Base-by-base conservation (phyloP, 1,140 invertebrate species). In the Cydia splendana region DNA sequence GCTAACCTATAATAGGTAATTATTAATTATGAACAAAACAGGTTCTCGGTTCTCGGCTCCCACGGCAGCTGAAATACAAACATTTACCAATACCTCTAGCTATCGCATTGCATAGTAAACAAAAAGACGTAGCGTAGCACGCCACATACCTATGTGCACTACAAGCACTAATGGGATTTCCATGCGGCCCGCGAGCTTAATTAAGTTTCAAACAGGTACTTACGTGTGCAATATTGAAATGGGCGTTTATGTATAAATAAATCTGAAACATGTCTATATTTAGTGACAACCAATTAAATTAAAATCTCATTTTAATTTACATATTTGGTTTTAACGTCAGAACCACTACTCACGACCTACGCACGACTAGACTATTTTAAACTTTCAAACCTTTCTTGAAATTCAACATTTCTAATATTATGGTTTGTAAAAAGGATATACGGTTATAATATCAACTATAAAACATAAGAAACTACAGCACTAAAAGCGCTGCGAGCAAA, bases 51-150 rank as follows among this genome's bases (percentile, higher is more conserved):
- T 62, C 9, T 62, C 9, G 6, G 57, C 24, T 62, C 20, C 57
- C 57, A 24, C 57, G 10, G 20, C 18, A 62, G 18, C 57, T 24
- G 13, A 67, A 67, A 24, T n/a, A 67, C 13, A 67, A 67, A 67
- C 65, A 67, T 67, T 67, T 67, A 67, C 65, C 28, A 67, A 34
- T 67, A 38, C 4, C 15, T 65, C 28, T 24, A 24, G 2, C 24
- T 24, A 67, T 67, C 28, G 28, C 30, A 34, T 24, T 30, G 65
- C 13, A 67, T 38, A 67, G 65, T 12, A 67, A 67, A 67, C 30
- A 67, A 10, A 30, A 34, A 38, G 57, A 34, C 28, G 13, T 67
- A 15, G 30, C 28, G 28, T 3, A 6, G n/a, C 15, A n/a, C 65
- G 65, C 18, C 28, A 62, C 48, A 53, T n/a, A n/a, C 51, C 51